A percentile compares a stretch with the other conserved stretches of the same genome.
phyloP scores from a whole-genome alignment of 1,140 invertebrate genomes.

The Cepaea nemoralis region DNA sequence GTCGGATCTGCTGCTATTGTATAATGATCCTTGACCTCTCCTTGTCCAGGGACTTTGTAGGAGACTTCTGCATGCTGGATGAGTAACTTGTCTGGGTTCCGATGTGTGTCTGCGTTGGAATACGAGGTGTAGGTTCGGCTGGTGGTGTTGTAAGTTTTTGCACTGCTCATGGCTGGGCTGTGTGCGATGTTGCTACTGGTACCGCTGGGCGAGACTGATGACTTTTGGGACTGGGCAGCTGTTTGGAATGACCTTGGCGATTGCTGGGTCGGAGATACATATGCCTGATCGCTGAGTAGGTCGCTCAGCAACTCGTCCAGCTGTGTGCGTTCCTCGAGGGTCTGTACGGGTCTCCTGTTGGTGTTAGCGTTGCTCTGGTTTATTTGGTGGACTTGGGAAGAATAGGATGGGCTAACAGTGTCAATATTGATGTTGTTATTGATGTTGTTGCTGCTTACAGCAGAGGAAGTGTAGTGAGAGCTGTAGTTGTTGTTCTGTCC shows the following conservation, averaged over 20 bases:
- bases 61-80: constrained; percentile 63
- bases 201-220: constrained; percentile 37
- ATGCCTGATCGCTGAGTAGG: constrained; percentile 66
- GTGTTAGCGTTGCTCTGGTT: constrained; percentile 43
- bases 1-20: constrained; percentile 53
- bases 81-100: constrained; percentile 54
- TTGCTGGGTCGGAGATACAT: constrained; percentile 41
- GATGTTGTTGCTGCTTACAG: constrained; percentile 33
- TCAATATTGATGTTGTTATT: constrained; percentile 47
- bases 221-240: constrained; percentile 37
- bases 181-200: constrained; percentile 32
- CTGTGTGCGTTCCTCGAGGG: constrained; percentile 66
- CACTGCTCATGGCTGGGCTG: constrained; percentile 45
- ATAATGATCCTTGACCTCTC: constrained; percentile 59
- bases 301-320: constrained; percentile 70
- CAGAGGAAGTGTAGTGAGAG: constrained; percentile 42
- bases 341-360: constrained; percentile 46
- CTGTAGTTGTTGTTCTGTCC: constrained; percentile 44
- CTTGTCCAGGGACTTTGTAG: constrained; percentile 60
- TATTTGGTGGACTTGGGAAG: constrained; percentile 44
- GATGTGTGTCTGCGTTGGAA: constrained; percentile 39
- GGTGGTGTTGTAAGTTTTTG: constrained; percentile 55
- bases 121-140: constrained; percentile 60
- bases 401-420: constrained; percentile 38
- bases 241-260: constrained; percentile 15